Evolutionary conservation across 2,797 vertebrate genomes (phyloP).

Genomic region (Sphenodon punctatus): DNA sequence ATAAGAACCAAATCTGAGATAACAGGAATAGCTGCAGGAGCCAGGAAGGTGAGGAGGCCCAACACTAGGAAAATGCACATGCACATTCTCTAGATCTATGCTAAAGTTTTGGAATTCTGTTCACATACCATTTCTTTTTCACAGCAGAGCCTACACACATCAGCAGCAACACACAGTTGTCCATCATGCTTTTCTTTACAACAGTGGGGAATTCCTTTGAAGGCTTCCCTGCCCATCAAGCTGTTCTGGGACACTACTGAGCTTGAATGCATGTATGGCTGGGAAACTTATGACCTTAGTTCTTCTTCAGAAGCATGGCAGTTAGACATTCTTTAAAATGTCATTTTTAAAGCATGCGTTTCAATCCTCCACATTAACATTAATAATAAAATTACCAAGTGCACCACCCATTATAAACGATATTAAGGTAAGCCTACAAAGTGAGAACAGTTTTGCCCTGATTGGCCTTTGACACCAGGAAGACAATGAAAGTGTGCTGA

Average conservation of each 20-base stretch:
- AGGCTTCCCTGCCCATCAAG: neutral
- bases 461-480: neutral
- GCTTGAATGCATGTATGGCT: neutral
- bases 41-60: neutral
- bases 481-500: conserved; percentile 34
- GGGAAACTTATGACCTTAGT: conserved; percentile 16
- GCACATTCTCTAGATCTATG: neutral
- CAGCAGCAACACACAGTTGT: neutral
- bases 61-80: neutral
- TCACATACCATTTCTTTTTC: no score
- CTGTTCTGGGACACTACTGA: neutral
- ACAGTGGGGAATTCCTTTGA: neutral
- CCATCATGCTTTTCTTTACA: neutral
- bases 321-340: conserved; percentile 12
- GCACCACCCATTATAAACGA: neutral
- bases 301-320: conserved; percentile 22
- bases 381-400: neutral
- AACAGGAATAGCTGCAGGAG: neutral
- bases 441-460: neutral
- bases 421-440: neutral
- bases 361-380: neutral
- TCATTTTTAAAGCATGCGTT: neutral
- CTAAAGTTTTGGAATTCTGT: neutral
- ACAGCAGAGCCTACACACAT: neutral
- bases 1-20: neutral